Evolutionary conservation across 2,888 invertebrate genomes (phyloP), one percentile per base, ranked within the genome.

Genomic region (Nomada hirtipes): DNA sequence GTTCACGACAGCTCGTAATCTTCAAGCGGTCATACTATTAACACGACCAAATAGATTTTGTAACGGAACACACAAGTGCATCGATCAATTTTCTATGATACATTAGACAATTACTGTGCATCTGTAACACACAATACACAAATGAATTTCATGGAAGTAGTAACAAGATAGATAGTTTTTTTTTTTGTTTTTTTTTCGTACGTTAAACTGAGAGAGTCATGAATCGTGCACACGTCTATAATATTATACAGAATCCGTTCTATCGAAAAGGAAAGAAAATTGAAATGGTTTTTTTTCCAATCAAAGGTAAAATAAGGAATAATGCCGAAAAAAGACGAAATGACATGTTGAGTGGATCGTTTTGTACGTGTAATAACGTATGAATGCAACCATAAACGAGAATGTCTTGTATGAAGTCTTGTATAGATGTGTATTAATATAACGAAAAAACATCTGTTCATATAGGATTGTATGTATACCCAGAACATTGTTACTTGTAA

Each of bases 401-500:
- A 70, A 73, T 85, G 76, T 78, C 70, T 76, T 79, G 74, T 83
- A 76, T 71, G 79, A 71, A 88, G 70, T 75, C 68, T 18, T 85
- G 79, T 84, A 85, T 86, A 80, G 44, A 86, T 71, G 69, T 86
- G 75, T 87, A 88, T 72, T 74, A 73, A 75, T 82, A 72, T 44
- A 76, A 79, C 64, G 64, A 68, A 36, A 73, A 71, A 82, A 77
- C 76, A 82, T 84, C 76, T 86, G 85, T 89, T 86, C 77, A 80
- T 87, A 84, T 76, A 87, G 75, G 80, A 90, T 89, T 91, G 86
- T 92, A 87, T 91, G 86, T 92, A 87, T 90, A 91, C 87, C 78
- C 82, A 83, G 82, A 76, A 80, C 77, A 88, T 88, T 88, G 89
- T 91, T 91, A 91, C 85, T 90, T 91, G 90, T 91, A 90, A 88